Conservation (phyloP, 2,113 vertebrate species). For the Gambusia affinis region DNA sequence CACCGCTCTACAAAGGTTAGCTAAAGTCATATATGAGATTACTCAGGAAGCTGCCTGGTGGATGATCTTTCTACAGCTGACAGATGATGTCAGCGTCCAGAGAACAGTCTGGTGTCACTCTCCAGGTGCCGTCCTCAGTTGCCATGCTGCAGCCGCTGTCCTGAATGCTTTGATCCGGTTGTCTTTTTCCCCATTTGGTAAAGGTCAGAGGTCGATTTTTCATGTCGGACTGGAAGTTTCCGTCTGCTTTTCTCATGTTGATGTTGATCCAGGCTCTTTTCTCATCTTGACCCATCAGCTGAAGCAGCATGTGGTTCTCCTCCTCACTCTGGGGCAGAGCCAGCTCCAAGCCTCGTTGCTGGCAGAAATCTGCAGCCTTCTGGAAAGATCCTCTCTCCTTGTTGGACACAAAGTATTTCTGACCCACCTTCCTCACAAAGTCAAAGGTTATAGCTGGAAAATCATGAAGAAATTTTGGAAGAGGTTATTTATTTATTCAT, state of each 20-base stretch:
- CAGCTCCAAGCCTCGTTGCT: slow-evolving; percentile 32
- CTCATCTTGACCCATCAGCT: slow-evolving; percentile 1
- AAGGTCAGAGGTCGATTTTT: slow-evolving; percentile 38
- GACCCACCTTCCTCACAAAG: slow-evolving; percentile 22
- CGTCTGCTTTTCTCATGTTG: slow-evolving; percentile 20
- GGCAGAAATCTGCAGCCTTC: slow-evolving; percentile 30
- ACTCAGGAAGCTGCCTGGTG: too few relatives aligned
- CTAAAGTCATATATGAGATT: too few relatives aligned
- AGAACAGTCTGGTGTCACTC: slow-evolving; percentile 17
- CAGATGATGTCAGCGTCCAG: slow-evolving; percentile 41
- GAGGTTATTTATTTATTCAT: too few relatives aligned
- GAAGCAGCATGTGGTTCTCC: slow-evolving; percentile 32
- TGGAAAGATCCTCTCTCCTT: slow-evolving; percentile 32
- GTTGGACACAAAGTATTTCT: slow-evolving; percentile 50
- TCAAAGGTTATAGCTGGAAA: slow-evolving; percentile 27
- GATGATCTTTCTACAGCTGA: slow-evolving; percentile 25
- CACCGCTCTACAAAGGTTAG: too few relatives aligned
- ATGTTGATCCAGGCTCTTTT: slow-evolving; percentile 37
- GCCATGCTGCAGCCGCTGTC: slow-evolving; percentile 38
- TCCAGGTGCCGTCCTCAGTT: slow-evolving; percentile 22
- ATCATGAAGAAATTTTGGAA: too few relatives aligned
- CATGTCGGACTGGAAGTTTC: slow-evolving; percentile 24
- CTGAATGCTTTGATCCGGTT: slow-evolving; percentile 31
- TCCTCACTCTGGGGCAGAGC: slow-evolving; percentile 37
- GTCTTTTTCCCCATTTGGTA: slow-evolving; percentile 40